Conservation (phyloP, 2,888 invertebrate genomes). For the Xestia c-nigrum region DNA sequence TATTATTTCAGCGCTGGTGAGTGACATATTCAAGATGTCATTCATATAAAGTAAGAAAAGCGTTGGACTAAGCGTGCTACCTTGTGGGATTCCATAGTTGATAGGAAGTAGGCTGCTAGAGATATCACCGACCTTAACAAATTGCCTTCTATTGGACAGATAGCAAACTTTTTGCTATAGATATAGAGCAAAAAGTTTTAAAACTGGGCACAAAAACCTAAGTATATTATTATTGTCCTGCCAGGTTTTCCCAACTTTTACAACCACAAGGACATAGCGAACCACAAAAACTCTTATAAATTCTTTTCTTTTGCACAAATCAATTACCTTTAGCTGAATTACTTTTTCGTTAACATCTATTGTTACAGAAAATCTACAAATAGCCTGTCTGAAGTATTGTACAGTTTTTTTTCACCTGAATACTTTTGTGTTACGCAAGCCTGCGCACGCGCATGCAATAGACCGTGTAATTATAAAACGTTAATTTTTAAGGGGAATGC, state of each 20-base stretch:
- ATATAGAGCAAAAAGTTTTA: background rate
- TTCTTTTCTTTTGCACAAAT: slow-evolving; percentile 22
- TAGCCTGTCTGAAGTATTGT: slow-evolving; percentile 38
- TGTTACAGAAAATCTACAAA: slow-evolving; percentile 56
- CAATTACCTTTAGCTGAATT: slow-evolving; percentile 25
- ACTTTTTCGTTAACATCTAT: slow-evolving; percentile 48
- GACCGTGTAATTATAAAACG: slow-evolving; percentile 67
- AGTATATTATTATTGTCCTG: slow-evolving; percentile 1
- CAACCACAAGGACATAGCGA: slow-evolving; percentile 26
- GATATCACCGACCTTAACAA: too few relatives aligned
- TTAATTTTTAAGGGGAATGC: slow-evolving; percentile 35
- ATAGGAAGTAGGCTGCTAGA: too few relatives aligned
- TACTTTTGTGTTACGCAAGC: slow-evolving; percentile 54
- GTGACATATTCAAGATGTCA: too few relatives aligned
- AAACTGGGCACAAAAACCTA: background rate
- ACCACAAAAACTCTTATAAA: slow-evolving; percentile 29
- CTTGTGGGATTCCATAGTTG: too few relatives aligned
- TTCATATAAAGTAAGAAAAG: too few relatives aligned
- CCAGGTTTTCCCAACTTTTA: slow-evolving; percentile 17
- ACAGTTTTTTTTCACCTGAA: slow-evolving; percentile 44
- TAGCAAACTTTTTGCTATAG: background rate
- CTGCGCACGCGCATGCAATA: slow-evolving; percentile 44
- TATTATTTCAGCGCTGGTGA: too few relatives aligned
- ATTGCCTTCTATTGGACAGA: too few relatives aligned
- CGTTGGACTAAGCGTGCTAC: too few relatives aligned